Base-by-base conservation (phyloP, 2,888 invertebrate genomes). In the Portevinia maculata region DNA sequence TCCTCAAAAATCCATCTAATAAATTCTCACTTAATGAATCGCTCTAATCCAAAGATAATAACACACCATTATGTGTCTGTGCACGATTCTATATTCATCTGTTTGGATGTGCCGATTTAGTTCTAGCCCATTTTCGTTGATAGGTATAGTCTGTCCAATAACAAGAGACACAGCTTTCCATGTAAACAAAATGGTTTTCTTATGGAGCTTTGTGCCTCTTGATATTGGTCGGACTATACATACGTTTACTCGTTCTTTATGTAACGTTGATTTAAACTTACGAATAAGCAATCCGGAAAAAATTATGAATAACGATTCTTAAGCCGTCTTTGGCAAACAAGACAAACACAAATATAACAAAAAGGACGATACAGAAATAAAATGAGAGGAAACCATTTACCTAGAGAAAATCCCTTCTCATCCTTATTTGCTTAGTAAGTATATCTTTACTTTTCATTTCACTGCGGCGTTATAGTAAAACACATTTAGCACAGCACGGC, bases 281-380 rank as follows among this genome's bases (percentile, higher is more conserved):
- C n/a, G n/a, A n/a, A n/a, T n/a, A 24, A 53, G 37, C 53, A 67
- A 46, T 55, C 57, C 39, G 41, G 46, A 41, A 44, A 67, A 60
- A 64, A 65, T 74, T 74, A 74, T 74, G 57, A 74, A 64, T 74
- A 74, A 65, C 74, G 64, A 74, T 74, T 48, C 37, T 64, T 74
- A 64, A 74, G 64, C 48, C 64, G 41, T 48, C n/a, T n/a, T 74
- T 74, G 74, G 65, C 74, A 74, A 74, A 74, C 74, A 74, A 64
- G 73, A 30, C 55, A 55, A 24, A 64, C 41, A 53, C 67, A 19
- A n/a, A 30, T 11, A 46, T 44, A 57, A 15, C n/a, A 46, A 28
- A 69, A 57, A 37, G n/a, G 37, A 44, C 32, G 17, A 48, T 24
- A 44, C 19, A 44, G 55, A 52, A 39, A 34, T 39, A 11, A 37